A percentile compares a stretch with the other conserved stretches of the same genome.
These are phyloP conservation scores for Acropora yongei DNA, from an alignment of 64 coral and sea anemone genomes.

Conservation along the genomic window DNA sequence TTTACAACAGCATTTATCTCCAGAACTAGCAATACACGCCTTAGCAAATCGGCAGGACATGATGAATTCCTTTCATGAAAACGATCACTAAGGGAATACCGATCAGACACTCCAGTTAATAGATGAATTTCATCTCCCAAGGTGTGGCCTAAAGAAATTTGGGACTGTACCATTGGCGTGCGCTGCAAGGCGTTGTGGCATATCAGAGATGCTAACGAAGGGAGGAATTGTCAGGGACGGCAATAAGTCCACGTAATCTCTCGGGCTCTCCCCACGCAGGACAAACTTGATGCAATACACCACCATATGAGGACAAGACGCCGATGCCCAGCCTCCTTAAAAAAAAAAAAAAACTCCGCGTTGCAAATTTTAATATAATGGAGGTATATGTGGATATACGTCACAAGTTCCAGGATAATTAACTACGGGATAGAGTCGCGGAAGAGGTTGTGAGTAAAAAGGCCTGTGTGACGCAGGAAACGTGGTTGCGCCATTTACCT, in stretches of 20 bases:
- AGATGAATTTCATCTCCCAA: slow-evolving; percentile 3
- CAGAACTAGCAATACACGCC: background rate
- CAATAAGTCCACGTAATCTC: slow-evolving; percentile 13
- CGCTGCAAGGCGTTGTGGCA: slow-evolving; percentile 21
- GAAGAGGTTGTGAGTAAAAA: no score
- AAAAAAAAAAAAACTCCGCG: background rate
- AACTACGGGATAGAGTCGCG: no score
- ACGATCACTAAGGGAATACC: slow-evolving; percentile 6
- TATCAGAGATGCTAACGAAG: slow-evolving; percentile 12
- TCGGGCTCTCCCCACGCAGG: slow-evolving; percentile 29
- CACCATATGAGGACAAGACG: slow-evolving; percentile 34
- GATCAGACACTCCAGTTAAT: background rate
- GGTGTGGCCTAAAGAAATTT: background rate
- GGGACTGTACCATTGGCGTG: background rate
- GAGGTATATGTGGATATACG: no score
- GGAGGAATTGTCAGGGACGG: background rate
- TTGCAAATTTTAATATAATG: no score
- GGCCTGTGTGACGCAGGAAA: no score
- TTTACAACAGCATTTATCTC: slow-evolving; percentile 21
- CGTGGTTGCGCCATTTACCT: background rate
- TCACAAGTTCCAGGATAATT: no score
- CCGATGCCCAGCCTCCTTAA: slow-evolving; percentile 61
- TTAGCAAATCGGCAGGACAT: background rate
- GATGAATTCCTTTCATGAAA: slow-evolving; percentile 56
- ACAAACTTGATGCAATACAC: slow-evolving; percentile 56